These are phyloP conservation scores for Therioaphis trifolii DNA, from an alignment of 2,888 invertebrate genomes.

Conservation along the genomic window DNA sequence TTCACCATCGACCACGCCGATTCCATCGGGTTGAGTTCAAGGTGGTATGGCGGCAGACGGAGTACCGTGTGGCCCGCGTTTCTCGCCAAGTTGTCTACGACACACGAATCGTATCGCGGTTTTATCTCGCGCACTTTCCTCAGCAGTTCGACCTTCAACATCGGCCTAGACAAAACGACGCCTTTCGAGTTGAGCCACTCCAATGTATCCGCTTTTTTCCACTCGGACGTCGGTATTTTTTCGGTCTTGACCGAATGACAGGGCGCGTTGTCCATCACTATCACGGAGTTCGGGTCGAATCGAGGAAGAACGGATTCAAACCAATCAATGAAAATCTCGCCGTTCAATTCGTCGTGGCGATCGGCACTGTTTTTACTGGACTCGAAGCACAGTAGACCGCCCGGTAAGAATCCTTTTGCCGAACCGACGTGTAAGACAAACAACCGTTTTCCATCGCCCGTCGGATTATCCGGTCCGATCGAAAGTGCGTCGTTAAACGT, in stretches of 20 bases:
- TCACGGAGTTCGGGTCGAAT: too few relatives aligned
- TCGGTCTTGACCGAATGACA: not conserved
- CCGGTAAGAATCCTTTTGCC: too few relatives aligned
- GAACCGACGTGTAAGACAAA: too few relatives aligned
- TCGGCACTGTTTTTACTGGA: too few relatives aligned
- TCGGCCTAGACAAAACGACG: not conserved
- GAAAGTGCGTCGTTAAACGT: too few relatives aligned
- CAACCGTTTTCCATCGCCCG: too few relatives aligned
- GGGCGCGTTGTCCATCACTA: too few relatives aligned
- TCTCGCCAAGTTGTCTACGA: slow-evolving; percentile 60
- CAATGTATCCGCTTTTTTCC: not conserved
- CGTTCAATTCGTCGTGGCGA: too few relatives aligned
- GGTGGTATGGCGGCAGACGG: slow-evolving; percentile 64
- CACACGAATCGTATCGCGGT: not conserved
- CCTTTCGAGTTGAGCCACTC: not conserved
- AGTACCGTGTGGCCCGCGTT: slow-evolving; percentile 54
- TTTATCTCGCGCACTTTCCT: not conserved
- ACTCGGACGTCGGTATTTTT: not conserved
- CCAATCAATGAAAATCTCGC: too few relatives aligned
- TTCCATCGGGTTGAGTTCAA: slow-evolving; percentile 64
- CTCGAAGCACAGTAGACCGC: too few relatives aligned
- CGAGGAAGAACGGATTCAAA: too few relatives aligned
- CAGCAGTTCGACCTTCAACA: not conserved
- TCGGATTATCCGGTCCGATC: too few relatives aligned
- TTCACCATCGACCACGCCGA: slow-evolving; percentile 64